Conservation (phyloP, 2,113 vertebrate species). For the Oncorhynchus gorbuscha region DNA sequence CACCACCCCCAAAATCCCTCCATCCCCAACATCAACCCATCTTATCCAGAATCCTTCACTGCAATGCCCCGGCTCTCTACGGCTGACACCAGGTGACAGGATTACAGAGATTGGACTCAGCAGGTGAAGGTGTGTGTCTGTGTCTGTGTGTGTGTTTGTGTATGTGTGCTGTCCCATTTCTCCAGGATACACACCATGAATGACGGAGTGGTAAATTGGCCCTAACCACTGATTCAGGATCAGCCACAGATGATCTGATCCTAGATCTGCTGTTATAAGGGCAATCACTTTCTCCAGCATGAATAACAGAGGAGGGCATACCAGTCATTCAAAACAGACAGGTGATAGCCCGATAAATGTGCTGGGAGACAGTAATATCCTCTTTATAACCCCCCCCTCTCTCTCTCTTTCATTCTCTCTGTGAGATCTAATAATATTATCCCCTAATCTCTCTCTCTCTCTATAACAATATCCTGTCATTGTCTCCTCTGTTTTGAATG, state of each 20-base stretch:
- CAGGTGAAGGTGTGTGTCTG: conserved; percentile 8
- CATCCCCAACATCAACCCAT: neutral
- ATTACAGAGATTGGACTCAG: conserved; percentile 1
- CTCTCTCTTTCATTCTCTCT: neutral
- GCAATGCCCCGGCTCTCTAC: neutral
- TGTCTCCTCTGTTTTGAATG: no score
- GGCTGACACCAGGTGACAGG: conserved; percentile 6
- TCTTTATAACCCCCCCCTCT: neutral
- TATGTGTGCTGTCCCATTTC: neutral
- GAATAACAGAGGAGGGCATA: no score
- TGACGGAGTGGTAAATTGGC: no score
- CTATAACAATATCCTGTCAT: no score
- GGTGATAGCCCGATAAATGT: neutral
- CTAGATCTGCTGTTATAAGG: no score
- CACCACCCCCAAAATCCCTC: no score
- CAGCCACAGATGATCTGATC: no score
- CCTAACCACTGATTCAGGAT: no score
- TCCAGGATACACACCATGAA: neutral
- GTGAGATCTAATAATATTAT: no score
- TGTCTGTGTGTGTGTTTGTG: conserved; percentile 9
- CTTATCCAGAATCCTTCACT: neutral
- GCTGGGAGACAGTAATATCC: neutral
- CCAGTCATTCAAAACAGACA: neutral
- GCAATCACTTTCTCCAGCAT: no score
- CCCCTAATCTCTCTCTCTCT: neutral